Percentiles rank a stretch among this genome's conserved stretches.
Conservation (phyloP, 1,140 invertebrate genomes). For the Wiebesia pumilae region DNA sequence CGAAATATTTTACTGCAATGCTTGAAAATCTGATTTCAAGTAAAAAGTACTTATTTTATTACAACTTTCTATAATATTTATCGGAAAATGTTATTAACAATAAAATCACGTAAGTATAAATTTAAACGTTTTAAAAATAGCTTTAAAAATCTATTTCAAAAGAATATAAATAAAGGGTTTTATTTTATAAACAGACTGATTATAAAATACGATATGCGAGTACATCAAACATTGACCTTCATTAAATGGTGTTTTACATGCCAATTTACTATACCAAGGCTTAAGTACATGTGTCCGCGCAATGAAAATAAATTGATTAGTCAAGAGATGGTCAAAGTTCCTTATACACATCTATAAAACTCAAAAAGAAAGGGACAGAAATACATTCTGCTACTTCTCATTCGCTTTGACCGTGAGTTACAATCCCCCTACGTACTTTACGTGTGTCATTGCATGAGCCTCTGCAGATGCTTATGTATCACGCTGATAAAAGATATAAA, state of each 20-base stretch:
- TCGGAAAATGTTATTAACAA: no score
- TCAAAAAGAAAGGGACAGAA: not conserved
- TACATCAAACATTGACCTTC: constrained; percentile 23
- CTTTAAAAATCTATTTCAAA: no score
- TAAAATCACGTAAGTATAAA: no score
- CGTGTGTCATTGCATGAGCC: not conserved
- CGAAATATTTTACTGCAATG: no score
- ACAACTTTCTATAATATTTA: no score
- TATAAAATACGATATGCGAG: not conserved
- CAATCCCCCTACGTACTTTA: not conserved
- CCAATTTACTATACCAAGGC: constrained; percentile 35
- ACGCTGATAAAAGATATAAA: not conserved
- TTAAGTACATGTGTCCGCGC: not conserved
- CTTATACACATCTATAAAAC: constrained; percentile 29
- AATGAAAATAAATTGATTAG: constrained; percentile 44
- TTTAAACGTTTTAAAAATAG: no score
- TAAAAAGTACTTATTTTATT: no score
- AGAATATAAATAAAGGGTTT: no score
- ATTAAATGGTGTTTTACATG: constrained; percentile 33
- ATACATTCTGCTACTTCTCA: constrained; percentile 3
- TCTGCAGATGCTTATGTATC: not conserved
- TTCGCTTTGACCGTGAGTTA: constrained; percentile 23
- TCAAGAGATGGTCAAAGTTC: constrained; percentile 22
- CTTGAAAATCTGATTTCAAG: no score
- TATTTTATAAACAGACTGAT: not conserved